These are phyloP conservation scores for Centruroides vittatus DNA, from an alignment of 1,140 invertebrate genomes.

Conservation along the genomic window DNA sequence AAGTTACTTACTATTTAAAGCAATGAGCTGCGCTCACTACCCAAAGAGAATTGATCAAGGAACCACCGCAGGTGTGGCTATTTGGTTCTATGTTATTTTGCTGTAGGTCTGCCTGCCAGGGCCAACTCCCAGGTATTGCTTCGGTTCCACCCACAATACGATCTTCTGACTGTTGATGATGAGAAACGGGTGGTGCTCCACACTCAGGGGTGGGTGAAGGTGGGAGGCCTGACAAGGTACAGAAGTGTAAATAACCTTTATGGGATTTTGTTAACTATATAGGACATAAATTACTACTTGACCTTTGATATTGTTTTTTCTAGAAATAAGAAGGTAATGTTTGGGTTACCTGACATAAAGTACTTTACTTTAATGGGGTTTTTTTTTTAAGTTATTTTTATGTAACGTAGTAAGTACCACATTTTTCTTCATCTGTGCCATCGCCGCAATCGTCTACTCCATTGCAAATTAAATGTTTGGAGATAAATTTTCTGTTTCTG, in stretches of 20 bases:
- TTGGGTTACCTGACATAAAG: no score
- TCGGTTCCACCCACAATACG: not conserved
- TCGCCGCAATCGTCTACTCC: slow-evolving; percentile 89
- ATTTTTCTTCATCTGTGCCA: slow-evolving; percentile 67
- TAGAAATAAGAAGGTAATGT: no score
- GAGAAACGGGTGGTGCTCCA: no score
- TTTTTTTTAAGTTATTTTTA: no score
- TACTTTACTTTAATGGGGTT: no score
- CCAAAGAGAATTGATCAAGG: slow-evolving; percentile 29
- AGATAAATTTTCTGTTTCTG: slow-evolving; percentile 72
- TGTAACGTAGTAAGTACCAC: not conserved
- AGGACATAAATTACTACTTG: no score
- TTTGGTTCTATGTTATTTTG: not conserved
- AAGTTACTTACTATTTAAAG: slow-evolving; percentile 2
- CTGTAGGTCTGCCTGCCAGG: slow-evolving; percentile 4
- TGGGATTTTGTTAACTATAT: no score
- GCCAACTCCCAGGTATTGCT: slow-evolving; percentile 1
- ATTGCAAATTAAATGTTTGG: slow-evolving; percentile 84
- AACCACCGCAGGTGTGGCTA: slow-evolving; percentile 31
- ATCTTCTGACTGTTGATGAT: not conserved
- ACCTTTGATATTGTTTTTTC: no score
- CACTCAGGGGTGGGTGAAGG: no score
- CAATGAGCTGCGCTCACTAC: slow-evolving; percentile 34
- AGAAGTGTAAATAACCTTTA: no score
- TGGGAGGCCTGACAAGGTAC: no score